phyloP scores from a whole-genome alignment of 64 coral and sea anemone species.

The Catalaphyllia jardinei region DNA sequence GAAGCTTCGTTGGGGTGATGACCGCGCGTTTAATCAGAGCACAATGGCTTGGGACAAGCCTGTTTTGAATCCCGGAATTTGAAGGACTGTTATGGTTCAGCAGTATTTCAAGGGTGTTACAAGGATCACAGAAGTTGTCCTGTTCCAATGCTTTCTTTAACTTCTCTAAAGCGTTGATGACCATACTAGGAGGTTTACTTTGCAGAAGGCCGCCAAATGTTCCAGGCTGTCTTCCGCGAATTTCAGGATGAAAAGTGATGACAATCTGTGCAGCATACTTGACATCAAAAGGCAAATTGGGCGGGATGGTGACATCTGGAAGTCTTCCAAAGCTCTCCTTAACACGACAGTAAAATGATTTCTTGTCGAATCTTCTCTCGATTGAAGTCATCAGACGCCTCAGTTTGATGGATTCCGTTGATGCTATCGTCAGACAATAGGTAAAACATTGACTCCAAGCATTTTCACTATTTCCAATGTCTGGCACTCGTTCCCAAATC shows the following conservation, averaged over 20 bases:
- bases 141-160: slow-evolving; percentile 56
- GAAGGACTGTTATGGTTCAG: slow-evolving; percentile 50
- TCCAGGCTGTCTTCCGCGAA: slow-evolving; percentile 42
- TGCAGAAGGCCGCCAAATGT: slow-evolving; percentile 52
- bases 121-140: slow-evolving; percentile 69
- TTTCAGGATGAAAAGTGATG: slow-evolving; percentile 49
- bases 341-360: slow-evolving; percentile 10
- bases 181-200: slow-evolving; percentile 45
- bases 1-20: slow-evolving; percentile 79
- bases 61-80: slow-evolving; percentile 27
- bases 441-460: slow-evolving; percentile 67
- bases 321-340: slow-evolving; percentile 25
- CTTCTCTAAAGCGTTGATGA: slow-evolving; percentile 43
- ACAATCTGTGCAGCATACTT: slow-evolving; percentile 71
- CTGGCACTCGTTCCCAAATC: slow-evolving; percentile 49
- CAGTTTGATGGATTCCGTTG: background rate
- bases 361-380: slow-evolving; percentile 35
- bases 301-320: slow-evolving; percentile 17
- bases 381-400: slow-evolving; percentile 7
- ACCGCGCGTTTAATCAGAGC: slow-evolving; percentile 88
- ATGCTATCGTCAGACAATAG: slow-evolving; percentile 40
- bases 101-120: slow-evolving; percentile 36
- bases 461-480: slow-evolving; percentile 6
- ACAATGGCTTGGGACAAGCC: slow-evolving; percentile 77
- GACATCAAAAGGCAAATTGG: slow-evolving; percentile 55